Evolutionary conservation across 2,797 vertebrate genomes (phyloP).

Genomic region (Platalea minor): DNA sequence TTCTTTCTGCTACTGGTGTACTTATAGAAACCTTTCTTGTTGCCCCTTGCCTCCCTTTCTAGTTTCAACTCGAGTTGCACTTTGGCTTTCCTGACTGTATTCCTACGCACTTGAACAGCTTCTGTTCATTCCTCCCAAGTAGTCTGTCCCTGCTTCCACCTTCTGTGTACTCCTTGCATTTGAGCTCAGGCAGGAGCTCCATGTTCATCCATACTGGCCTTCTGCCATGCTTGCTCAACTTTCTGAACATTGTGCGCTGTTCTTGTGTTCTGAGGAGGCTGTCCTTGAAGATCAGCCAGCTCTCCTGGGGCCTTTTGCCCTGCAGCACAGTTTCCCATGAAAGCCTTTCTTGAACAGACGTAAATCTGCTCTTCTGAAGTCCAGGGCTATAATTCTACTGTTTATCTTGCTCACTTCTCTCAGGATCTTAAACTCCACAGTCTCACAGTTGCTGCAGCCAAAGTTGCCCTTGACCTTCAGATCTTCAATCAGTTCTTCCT

Average conservation of each 20-base stretch:
- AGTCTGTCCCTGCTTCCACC: conserved; percentile 27
- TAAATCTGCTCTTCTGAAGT: conserved; percentile 23
- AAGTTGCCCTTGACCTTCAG: background rate
- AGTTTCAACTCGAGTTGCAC: background rate
- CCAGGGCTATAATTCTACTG: background rate
- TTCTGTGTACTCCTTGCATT: conserved; percentile 12
- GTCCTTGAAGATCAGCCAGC: conserved; percentile 57
- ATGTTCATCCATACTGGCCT: conserved; percentile 38
- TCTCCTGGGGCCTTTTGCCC: conserved; percentile 49
- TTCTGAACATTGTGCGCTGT: conserved; percentile 21
- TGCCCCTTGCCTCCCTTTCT: background rate
- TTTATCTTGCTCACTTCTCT: background rate
- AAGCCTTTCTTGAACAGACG: conserved; percentile 13
- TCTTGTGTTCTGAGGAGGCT: conserved; percentile 32
- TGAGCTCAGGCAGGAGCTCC: conserved; percentile 28
- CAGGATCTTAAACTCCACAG: background rate
- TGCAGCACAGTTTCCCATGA: conserved; percentile 30
- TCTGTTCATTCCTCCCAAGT: background rate
- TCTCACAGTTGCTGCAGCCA: background rate
- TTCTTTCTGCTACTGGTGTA: background rate
- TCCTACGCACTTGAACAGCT: background rate
- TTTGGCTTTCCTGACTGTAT: background rate
- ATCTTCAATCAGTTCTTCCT: background rate
- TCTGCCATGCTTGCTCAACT: conserved; percentile 29
- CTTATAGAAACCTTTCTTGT: background rate